These are phyloP conservation scores for Oryzias javanicus DNA, from an alignment of 2,113 vertebrate species.

Conservation along the genomic window DNA sequence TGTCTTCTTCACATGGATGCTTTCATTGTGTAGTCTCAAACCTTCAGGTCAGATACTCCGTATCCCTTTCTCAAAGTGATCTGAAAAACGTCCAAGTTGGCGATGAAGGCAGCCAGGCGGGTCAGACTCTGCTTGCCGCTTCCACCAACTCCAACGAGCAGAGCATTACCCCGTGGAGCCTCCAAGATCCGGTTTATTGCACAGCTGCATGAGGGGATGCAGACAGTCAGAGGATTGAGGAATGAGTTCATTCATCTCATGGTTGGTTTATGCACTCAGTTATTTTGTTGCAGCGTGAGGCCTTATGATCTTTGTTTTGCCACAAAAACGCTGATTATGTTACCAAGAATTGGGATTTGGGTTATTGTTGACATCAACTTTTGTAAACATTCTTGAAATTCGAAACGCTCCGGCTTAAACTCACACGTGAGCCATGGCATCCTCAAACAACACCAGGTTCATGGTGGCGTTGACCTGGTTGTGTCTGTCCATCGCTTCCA, in stretches of 20 bases:
- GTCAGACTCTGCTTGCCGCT: slow-evolving; percentile 96
- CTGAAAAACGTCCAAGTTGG: slow-evolving; percentile 92
- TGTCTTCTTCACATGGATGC: neutral
- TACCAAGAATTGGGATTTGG: no score
- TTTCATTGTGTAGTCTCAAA: slow-evolving; percentile 41
- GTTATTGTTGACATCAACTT: no score
- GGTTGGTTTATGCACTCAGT: no score
- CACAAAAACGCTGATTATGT: no score
- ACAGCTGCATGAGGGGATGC: slow-evolving; percentile 78
- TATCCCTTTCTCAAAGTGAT: slow-evolving; percentile 91
- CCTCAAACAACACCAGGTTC: slow-evolving; percentile 92
- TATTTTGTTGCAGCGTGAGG: no score
- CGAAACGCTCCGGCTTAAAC: slow-evolving; percentile 29
- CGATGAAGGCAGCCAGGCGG: slow-evolving; percentile 92
- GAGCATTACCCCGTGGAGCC: slow-evolving; percentile 86
- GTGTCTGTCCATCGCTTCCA: slow-evolving; percentile 86
- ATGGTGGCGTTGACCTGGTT: slow-evolving; percentile 90
- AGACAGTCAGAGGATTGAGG: slow-evolving; percentile 28
- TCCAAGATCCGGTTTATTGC: slow-evolving; percentile 91
- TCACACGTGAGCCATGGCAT: slow-evolving; percentile 93
- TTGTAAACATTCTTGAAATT: no score
- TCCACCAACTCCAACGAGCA: slow-evolving; percentile 92
- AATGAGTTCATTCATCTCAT: neutral
- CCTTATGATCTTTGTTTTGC: no score
- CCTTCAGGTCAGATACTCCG: slow-evolving; percentile 88